Conservation (phyloP, 1,140 invertebrate genomes). For the Diachasma alloeum region DNA sequence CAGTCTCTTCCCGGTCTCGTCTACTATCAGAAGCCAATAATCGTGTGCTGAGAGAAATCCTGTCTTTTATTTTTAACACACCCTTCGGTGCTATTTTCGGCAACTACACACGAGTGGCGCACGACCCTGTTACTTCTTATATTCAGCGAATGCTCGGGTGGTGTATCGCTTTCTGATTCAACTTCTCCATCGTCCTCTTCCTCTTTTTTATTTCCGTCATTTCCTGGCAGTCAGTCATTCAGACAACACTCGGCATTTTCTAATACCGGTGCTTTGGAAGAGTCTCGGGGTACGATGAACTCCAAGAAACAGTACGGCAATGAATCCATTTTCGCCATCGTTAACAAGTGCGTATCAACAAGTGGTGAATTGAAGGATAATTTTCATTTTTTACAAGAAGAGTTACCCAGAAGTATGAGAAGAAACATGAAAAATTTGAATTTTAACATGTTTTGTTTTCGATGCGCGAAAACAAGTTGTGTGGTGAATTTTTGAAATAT, state of each 20-base stretch:
- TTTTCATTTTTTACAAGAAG: neutral
- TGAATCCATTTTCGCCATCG: slow-evolving; percentile 30
- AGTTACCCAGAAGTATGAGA: too few relatives aligned
- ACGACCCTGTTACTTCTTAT: neutral
- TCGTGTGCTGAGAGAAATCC: neutral
- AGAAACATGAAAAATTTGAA: neutral
- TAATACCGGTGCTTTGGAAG: neutral
- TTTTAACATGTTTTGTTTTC: too few relatives aligned
- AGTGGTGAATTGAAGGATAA: neutral
- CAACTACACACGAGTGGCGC: neutral
- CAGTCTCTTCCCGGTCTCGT: slow-evolving; percentile 19
- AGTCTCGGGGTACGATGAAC: neutral
- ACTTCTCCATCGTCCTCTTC: neutral
- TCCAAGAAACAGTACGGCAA: slow-evolving; percentile 6
- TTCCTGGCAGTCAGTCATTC: neutral
- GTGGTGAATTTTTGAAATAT: too few relatives aligned
- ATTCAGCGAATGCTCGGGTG: neutral
- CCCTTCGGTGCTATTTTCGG: neutral
- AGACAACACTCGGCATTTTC: neutral
- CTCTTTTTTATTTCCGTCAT: neutral
- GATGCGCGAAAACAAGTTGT: too few relatives aligned
- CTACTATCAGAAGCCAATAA: neutral
- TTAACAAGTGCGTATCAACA: slow-evolving; percentile 38
- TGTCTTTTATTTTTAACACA: slow-evolving; percentile 7
- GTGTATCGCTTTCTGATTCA: neutral